Conservation (phyloP, 64 coral and sea anemone species). For the Pachyseris speciosa region DNA sequence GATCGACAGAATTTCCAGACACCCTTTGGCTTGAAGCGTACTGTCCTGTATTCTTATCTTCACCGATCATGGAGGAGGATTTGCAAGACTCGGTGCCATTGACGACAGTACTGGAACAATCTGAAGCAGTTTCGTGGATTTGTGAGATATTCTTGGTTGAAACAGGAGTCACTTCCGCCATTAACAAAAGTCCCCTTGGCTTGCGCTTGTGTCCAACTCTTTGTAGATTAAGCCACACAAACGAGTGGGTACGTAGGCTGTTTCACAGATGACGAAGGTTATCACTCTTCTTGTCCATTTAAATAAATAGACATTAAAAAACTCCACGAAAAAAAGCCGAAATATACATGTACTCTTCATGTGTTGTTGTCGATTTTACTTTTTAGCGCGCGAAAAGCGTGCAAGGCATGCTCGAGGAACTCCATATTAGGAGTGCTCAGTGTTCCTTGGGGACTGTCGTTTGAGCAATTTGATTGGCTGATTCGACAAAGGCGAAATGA, state of each 20-base stretch:
- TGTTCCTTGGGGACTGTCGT: background rate
- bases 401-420: background rate
- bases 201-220: background rate
- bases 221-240: background rate
- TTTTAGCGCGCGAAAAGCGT: background rate
- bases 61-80: background rate
- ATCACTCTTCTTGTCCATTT: background rate
- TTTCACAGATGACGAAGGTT: background rate
- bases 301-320: background rate
- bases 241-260: background rate
- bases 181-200: background rate
- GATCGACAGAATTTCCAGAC: background rate
- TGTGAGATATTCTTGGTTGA: background rate
- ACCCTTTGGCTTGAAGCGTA: background rate
- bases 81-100: background rate
- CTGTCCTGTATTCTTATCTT: background rate
- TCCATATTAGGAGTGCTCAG: background rate
- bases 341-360: background rate
- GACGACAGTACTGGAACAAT: background rate
- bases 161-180: conserved; percentile 1
- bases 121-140: background rate
- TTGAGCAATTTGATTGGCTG: conserved; percentile 2
- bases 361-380: background rate
- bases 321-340: background rate
- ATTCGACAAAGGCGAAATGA: background rate